Percentiles rank a stretch among this genome's conserved stretches.
These are phyloP conservation scores for Hydropotes inermis DNA, from an alignment of 2,113 vertebrate genomes.

Conservation along the genomic window DNA sequence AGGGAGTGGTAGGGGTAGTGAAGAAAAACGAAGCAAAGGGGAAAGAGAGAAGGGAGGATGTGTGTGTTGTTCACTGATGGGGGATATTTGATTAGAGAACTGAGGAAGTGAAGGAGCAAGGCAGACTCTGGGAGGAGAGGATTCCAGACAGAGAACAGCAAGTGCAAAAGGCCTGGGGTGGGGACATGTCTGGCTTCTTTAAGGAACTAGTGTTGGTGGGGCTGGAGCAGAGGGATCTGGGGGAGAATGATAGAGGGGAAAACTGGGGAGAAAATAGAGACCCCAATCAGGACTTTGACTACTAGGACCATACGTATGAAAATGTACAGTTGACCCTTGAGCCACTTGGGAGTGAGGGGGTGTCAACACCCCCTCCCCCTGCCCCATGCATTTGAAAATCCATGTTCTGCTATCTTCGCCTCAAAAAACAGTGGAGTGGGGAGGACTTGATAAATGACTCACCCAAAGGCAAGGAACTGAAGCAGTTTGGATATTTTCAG, in stretches of 20 bases:
- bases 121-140: background rate
- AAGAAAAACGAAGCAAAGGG: background rate
- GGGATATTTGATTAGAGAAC: background rate
- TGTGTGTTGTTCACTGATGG: background rate
- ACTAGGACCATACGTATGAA: background rate
- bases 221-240: background rate
- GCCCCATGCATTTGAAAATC: background rate
- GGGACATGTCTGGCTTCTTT: fast-evolving
- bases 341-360: background rate
- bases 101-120: background rate
- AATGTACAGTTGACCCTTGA: background rate
- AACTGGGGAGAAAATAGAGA: background rate
- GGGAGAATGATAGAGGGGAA: background rate
- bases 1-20: background rate
- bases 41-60: background rate
- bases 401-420: background rate
- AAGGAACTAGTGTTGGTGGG: background rate
- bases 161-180: background rate
- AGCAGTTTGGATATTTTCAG: background rate
- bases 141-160: background rate
- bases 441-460: background rate
- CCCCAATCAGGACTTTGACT: background rate
- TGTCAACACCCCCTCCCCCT: background rate
- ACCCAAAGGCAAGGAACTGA: background rate
- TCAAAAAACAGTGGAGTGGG: background rate